Conservation (phyloP, 2,888 invertebrate genomes). For the Lymantria monacha region DNA sequence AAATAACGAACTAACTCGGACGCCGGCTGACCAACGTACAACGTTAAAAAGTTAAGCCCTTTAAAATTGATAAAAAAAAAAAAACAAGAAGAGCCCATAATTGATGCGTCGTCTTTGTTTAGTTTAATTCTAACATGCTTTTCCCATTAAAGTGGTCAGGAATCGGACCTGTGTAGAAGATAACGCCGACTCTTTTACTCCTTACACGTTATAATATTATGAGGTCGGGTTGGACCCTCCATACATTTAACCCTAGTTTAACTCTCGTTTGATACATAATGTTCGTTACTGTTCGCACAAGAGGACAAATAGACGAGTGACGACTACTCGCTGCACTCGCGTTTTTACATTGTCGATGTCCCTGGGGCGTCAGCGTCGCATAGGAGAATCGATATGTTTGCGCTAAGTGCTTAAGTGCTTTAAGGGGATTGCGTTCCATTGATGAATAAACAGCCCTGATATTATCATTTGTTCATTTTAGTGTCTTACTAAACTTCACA, state of each 20-base stretch:
- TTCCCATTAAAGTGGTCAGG: conserved; percentile 83
- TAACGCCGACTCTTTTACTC: conserved; percentile 79
- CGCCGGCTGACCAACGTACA: conserved; percentile 71
- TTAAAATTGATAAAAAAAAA: conserved; percentile 64
- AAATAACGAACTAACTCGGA: conserved; percentile 66
- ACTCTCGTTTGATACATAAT: conserved; percentile 46
- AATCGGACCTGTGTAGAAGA: conserved; percentile 73
- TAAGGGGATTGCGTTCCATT: conserved; percentile 70
- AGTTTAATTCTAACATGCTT: conserved; percentile 83
- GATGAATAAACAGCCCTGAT: conserved; percentile 71
- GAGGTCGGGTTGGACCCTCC: conserved; percentile 56
- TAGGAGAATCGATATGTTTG: conserved; percentile 78
- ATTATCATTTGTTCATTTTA: conserved; percentile 21
- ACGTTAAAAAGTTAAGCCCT: conserved; percentile 75
- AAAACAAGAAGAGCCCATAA: conserved; percentile 68
- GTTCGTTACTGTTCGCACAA: conserved; percentile 49
- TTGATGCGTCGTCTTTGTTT: conserved; percentile 83
- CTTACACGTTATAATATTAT: conserved; percentile 80
- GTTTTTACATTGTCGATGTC: conserved; percentile 74
- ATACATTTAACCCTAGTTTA: conserved; percentile 68
- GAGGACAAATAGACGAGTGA: conserved; percentile 69
- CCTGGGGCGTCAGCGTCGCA: conserved; percentile 64
- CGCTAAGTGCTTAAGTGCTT: conserved; percentile 80
- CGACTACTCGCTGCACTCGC: conserved; percentile 56
- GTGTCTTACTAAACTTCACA: background rate